Conservation (phyloP, 2,797 vertebrate genomes). For the Liasis olivaceus region DNA sequence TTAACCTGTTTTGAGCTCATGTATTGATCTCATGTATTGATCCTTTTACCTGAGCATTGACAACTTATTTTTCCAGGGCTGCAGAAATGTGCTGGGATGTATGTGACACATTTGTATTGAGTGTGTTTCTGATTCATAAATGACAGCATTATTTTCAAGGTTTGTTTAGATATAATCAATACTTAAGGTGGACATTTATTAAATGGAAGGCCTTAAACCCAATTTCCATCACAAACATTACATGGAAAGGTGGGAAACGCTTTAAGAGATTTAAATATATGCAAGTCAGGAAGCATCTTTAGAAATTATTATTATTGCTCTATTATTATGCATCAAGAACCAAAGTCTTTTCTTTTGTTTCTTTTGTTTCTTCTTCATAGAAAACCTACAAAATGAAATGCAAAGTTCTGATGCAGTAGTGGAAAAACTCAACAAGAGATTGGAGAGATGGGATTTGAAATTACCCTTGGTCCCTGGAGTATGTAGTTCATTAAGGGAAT, state of each 20-base stretch:
- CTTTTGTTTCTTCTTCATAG: slow-evolving; percentile 52
- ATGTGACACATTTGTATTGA: background rate
- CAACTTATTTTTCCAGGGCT: slow-evolving; percentile 4
- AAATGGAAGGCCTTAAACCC: background rate
- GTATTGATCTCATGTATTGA: slow-evolving; percentile 28
- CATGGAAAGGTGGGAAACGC: background rate
- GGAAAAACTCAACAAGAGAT: slow-evolving; percentile 47
- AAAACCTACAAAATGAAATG: slow-evolving; percentile 47
- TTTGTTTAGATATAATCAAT: background rate
- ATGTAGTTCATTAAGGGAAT: slow-evolving; percentile 60
- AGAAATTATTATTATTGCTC: background rate
- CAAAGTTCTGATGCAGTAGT: slow-evolving; percentile 46
- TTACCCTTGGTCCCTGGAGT: slow-evolving; percentile 52
- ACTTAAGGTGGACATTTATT: background rate
- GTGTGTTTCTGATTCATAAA: background rate
- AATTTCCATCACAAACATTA: slow-evolving; percentile 44
- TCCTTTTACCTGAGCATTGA: slow-evolving; percentile 10
- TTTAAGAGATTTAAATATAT: slow-evolving; percentile 50
- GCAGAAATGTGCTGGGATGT: background rate
- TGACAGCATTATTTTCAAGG: background rate
- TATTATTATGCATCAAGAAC: slow-evolving; percentile 48
- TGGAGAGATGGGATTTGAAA: slow-evolving; percentile 48
- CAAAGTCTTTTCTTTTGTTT: slow-evolving; percentile 54
- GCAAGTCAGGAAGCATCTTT: slow-evolving; percentile 50
- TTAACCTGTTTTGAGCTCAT: slow-evolving; percentile 30